Base-by-base conservation (phyloP, 2,888 invertebrate species). In the Poecilus cupreus region DNA sequence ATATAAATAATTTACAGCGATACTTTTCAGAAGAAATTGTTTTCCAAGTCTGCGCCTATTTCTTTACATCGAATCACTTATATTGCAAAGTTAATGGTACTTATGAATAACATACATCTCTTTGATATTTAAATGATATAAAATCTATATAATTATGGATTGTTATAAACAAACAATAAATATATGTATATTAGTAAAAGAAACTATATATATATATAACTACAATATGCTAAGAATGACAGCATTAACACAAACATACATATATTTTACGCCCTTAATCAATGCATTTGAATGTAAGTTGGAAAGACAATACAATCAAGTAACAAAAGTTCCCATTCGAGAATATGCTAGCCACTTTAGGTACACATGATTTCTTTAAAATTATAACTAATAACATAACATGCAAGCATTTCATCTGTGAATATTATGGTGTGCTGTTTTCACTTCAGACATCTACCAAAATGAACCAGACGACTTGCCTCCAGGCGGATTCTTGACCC, bases 401-500 rank as follows among this genome's bases (percentile, higher is more conserved):
- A 80, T 72, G 54, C 54, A 80, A 54, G 72, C 72, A 80, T 80
- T 37, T 32, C 32, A 32, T 32, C 32, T 32, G 16, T 49, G 13
- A 32, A 20, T 79, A 49, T 49, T 51, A n/a, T 18, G 37, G 3
- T 22, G 26, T 51, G 51, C 22, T 49, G 11, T 24, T 54, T 26
- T 60, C 3, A 2, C n/a, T 72, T 70, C 11, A 39, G 64, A 13
- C 13, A 68, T 88, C 93, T 95, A 96, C 96, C 96, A 96, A 88
- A 96, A 94, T 57, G 92, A 94, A 83, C 93, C 93, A 77, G 96
- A 94, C 11, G 96, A 97, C 88, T 95, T 94, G 72, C 97, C 97
- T 85, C 97, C 97, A 1, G 97, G 97, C 6, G 97, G 97, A 91
- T 96, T 96, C 88, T 94, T 92, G 2, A 97, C 96, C 85, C 96